These are phyloP conservation scores for Anolis carolinensis DNA, from an alignment of 2,113 vertebrate species.

Conservation along the genomic window DNA sequence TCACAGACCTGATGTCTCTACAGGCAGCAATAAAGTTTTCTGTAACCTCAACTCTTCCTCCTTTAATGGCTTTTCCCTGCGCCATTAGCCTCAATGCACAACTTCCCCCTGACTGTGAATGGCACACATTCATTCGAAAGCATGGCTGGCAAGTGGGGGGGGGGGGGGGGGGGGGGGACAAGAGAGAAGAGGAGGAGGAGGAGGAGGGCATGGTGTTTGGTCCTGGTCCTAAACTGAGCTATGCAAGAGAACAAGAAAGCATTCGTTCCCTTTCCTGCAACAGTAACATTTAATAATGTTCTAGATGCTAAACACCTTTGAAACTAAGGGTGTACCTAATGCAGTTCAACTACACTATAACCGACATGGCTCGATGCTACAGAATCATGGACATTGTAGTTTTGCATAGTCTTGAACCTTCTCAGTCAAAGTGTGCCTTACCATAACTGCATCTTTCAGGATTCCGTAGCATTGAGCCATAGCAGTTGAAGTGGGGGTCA, in stretches of 20 bases:
- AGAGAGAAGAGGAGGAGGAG: background rate
- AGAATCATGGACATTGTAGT: too few relatives aligned
- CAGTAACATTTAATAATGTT: background rate
- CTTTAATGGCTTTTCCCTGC: constrained; percentile 75
- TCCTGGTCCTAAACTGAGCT: background rate
- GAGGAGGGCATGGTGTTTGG: background rate
- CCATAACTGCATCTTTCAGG: too few relatives aligned
- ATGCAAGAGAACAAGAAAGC: background rate
- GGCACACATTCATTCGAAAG: background rate
- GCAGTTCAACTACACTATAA: background rate
- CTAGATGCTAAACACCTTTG: background rate
- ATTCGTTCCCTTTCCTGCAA: too few relatives aligned
- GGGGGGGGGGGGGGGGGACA: background rate
- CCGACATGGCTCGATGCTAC: too few relatives aligned
- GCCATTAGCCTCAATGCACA: constrained; percentile 71
- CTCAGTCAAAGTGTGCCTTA: too few relatives aligned
- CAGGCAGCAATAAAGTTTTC: constrained; percentile 78
- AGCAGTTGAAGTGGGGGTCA: too few relatives aligned
- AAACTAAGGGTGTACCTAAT: too few relatives aligned
- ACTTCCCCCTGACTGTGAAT: constrained; percentile 32
- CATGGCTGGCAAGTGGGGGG: background rate
- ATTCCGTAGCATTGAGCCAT: too few relatives aligned
- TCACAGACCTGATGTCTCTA: constrained; percentile 78
- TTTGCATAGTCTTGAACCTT: too few relatives aligned
- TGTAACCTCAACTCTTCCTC: constrained; percentile 79